Evolutionary conservation across 2,797 vertebrate species (phyloP).

Genomic region (Lepus townsendii): DNA sequence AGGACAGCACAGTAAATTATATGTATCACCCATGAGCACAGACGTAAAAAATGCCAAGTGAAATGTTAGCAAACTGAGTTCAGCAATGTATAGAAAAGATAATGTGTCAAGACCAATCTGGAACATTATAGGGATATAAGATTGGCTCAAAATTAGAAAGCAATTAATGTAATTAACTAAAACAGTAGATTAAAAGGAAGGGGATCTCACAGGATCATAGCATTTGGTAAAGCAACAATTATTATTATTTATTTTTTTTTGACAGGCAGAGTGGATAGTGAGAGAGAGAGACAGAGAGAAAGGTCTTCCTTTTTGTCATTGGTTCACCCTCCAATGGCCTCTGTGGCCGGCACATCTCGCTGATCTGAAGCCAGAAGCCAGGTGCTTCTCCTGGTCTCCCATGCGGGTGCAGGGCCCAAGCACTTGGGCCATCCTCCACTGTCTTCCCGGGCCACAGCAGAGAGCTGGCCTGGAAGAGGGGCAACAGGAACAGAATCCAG

Average conservation of each 20-base stretch:
- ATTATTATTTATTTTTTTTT: background rate
- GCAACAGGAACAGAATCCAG: too few relatives aligned
- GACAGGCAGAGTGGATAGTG: too few relatives aligned
- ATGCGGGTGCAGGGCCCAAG: too few relatives aligned
- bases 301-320: too few relatives aligned
- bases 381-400: too few relatives aligned
- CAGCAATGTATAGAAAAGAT: background rate
- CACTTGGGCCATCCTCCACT: too few relatives aligned
- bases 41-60: constrained; percentile 6
- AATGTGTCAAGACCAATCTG: background rate
- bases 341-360: too few relatives aligned
- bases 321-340: too few relatives aligned
- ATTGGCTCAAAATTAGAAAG: constrained; percentile 41
- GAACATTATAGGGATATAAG: background rate
- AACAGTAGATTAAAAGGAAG: background rate
- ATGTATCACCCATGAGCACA: background rate
- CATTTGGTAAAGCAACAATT: constrained; percentile 17
- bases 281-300: too few relatives aligned
- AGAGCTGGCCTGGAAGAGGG: too few relatives aligned
- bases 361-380: too few relatives aligned
- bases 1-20: background rate
- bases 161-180: background rate
- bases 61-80: constrained; percentile 10
- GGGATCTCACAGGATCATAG: background rate
- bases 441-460: too few relatives aligned